Evolutionary conservation across 2,888 invertebrate species (phyloP).

Genomic region (Nymphalis polychloros): DNA sequence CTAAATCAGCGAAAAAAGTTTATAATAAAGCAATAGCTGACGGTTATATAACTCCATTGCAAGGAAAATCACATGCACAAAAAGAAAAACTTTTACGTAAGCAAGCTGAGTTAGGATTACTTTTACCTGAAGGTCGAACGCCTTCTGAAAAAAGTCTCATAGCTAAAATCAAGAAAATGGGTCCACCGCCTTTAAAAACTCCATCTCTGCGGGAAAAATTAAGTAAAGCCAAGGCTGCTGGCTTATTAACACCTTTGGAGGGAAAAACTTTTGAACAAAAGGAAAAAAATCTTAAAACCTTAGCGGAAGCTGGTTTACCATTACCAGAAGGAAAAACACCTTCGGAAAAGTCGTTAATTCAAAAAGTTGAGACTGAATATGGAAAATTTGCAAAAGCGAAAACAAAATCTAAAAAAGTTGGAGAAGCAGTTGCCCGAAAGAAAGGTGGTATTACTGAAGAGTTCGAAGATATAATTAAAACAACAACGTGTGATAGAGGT

Average conservation of each 20-base stretch:
- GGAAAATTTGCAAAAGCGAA: conserved; percentile 46
- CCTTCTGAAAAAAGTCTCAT: conserved; percentile 47
- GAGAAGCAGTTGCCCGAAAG: conserved; percentile 36
- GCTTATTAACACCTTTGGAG: conserved; percentile 43
- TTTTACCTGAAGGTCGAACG: conserved; percentile 47
- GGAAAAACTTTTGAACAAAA: conserved; percentile 44
- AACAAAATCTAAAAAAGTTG: conserved; percentile 50
- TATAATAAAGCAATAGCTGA: conserved; percentile 41
- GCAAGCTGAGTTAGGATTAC: conserved; percentile 43
- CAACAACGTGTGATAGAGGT: conserved; percentile 59
- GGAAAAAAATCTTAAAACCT: conserved; percentile 43
- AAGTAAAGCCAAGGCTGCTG: conserved; percentile 43
- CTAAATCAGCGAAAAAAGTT: conserved; percentile 34
- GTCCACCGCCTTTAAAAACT: conserved; percentile 38
- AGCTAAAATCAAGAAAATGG: conserved; percentile 44
- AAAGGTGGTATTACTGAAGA: conserved; percentile 51
- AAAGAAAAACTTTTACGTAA: conserved; percentile 46
- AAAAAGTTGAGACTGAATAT: conserved; percentile 46
- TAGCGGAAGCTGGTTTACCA: conserved; percentile 39
- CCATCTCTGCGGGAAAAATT: conserved; percentile 25
- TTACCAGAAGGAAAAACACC: conserved; percentile 43
- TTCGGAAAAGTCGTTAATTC: conserved; percentile 44
- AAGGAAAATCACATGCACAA: conserved; percentile 45
- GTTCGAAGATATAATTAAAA: conserved; percentile 58
- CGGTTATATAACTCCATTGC: conserved; percentile 44